These are phyloP conservation scores for Megathymus violae DNA, from an alignment of 1,140 invertebrate genomes.

Conservation along the genomic window DNA sequence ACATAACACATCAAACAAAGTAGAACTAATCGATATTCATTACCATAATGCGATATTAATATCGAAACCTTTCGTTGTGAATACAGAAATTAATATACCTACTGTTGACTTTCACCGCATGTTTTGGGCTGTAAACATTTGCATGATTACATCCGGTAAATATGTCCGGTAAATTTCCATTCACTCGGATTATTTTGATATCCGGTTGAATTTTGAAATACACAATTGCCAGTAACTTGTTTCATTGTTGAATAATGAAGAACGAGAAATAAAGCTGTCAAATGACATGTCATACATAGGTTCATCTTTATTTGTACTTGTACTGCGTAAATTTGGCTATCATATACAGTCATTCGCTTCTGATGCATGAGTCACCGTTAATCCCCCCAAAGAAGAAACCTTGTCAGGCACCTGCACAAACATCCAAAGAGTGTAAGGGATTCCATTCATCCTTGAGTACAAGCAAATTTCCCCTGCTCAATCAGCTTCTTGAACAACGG, in stretches of 20 bases:
- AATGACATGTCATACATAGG: too few species aligned
- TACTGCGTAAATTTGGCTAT: too few species aligned
- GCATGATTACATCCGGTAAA: constrained; percentile 30
- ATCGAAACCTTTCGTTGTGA: constrained; percentile 35
- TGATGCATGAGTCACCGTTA: too few species aligned
- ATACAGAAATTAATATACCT: constrained; percentile 40
- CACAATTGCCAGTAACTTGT: constrained; percentile 10
- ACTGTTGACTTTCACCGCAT: constrained; percentile 36
- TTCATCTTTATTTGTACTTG: too few species aligned
- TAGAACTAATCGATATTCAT: constrained; percentile 8
- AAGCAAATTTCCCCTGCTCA: too few species aligned
- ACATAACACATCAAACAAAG: constrained; percentile 11
- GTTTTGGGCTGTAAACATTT: constrained; percentile 40
- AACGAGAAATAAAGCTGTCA: too few species aligned
- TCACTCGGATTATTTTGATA: constrained; percentile 27
- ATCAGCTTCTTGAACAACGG: too few species aligned
- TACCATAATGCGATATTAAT: constrained; percentile 29
- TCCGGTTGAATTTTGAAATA: constrained; percentile 19
- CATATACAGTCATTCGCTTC: too few species aligned
- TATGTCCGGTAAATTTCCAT: constrained; percentile 33
- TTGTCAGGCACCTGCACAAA: too few species aligned
- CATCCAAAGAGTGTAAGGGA: too few species aligned
- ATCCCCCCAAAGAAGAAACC: too few species aligned
- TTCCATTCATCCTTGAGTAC: too few species aligned
- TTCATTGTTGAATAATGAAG: not conserved